A percentile compares a stretch with the other conserved stretches of the same genome.
Conservation (phyloP, 2,113 vertebrate genomes). For the Hippotragus niger region DNA sequence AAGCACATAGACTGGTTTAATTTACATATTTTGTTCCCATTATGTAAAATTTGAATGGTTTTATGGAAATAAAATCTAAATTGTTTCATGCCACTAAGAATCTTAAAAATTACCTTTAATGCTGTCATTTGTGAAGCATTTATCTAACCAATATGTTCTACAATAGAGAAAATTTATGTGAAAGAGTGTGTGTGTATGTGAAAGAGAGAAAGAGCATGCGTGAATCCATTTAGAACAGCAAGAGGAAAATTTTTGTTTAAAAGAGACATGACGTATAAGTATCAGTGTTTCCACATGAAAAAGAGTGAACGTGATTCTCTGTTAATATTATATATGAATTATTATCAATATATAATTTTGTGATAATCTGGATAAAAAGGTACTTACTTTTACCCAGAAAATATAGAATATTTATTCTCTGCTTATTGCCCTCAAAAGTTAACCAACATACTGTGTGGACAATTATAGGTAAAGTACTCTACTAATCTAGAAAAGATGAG, state of each 20-base stretch:
- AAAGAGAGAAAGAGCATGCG: not conserved
- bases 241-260: not conserved
- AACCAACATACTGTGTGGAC: accelerated
- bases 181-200: not conserved
- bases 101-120: not conserved
- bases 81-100: not conserved
- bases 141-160: not conserved
- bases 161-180: not conserved
- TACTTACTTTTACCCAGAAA: not conserved
- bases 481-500: not conserved
- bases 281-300: not conserved
- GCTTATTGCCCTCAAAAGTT: not conserved
- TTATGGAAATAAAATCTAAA: constrained; percentile 4
- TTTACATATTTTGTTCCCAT: not conserved
- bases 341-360: not conserved
- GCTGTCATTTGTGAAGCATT: not conserved
- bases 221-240: not conserved
- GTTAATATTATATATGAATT: not conserved
- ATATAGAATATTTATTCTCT: not conserved
- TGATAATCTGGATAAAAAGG: not conserved
- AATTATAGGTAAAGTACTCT: not conserved
- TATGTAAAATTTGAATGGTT: not conserved
- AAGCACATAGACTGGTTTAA: not conserved
- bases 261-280: not conserved
- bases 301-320: not conserved